Percentiles rank a stretch among this genome's conserved stretches.
Conservation (phyloP, 2,797 vertebrate genomes). For the Allobates femoralis region DNA sequence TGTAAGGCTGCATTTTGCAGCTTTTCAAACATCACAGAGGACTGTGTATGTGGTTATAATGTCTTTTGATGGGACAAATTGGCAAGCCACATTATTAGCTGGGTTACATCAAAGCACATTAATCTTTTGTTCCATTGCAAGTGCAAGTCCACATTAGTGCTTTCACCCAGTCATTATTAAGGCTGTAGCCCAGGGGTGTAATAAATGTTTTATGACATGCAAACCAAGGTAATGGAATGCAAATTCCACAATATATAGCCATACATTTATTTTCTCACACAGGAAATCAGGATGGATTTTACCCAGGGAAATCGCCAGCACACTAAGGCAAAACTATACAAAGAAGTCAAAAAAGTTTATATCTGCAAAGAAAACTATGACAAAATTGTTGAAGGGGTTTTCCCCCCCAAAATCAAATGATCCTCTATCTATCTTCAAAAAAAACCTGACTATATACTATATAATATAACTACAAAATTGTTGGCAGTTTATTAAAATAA, state of each 20-base stretch:
- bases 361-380: not conserved
- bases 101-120: conserved; percentile 86
- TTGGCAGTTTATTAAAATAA: too few relatives aligned
- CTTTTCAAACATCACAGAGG: conserved; percentile 47
- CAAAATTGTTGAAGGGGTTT: not conserved
- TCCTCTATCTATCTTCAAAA: too few relatives aligned
- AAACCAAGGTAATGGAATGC: conserved; percentile 88
- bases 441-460: too few relatives aligned
- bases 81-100: conserved; percentile 80
- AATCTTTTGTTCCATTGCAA: conserved; percentile 81
- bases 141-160: conserved; percentile 82
- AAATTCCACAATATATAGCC: conserved; percentile 83
- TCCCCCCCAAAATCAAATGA: too few relatives aligned
- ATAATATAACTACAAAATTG: too few relatives aligned
- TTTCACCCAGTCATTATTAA: conserved; percentile 84
- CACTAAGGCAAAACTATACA: conserved; percentile 60
- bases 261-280: conserved; percentile 84
- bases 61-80: conserved; percentile 83
- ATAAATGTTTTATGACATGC: conserved; percentile 89
- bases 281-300: conserved; percentile 81
- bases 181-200: conserved; percentile 82
- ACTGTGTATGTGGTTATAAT: conserved; percentile 75
- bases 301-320: conserved; percentile 72
- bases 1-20: conserved; percentile 50
- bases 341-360: conserved; percentile 46